Evolutionary conservation across 1,140 invertebrate species (phyloP).

Genomic region (Cydia strobilella): DNA sequence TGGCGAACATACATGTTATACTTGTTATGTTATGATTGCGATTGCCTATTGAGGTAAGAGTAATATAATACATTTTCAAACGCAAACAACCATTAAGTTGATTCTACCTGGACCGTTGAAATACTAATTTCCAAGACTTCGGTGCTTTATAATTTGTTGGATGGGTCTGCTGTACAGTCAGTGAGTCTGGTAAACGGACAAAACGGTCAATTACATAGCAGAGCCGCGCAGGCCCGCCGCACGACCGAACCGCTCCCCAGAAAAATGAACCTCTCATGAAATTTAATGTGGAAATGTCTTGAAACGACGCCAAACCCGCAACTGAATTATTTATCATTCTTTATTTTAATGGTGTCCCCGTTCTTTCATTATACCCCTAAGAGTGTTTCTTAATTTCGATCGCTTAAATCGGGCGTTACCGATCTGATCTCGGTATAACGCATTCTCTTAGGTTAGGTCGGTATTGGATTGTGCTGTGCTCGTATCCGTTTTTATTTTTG

Average conservation of each 20-base stretch:
- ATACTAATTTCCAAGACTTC: conserved; percentile 26
- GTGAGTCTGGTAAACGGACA: conserved; percentile 45
- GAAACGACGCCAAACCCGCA: conserved; percentile 75
- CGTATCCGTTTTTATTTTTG: conserved; percentile 27
- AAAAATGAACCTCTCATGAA: conserved; percentile 79
- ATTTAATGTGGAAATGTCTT: conserved; percentile 79
- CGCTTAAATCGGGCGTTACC: conserved; percentile 7
- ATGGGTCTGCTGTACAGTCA: conserved; percentile 38
- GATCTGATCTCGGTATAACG: conserved; percentile 50
- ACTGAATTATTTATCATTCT: conserved; percentile 77
- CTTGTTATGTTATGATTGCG: no score
- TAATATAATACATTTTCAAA: conserved; percentile 1
- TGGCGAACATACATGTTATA: background rate
- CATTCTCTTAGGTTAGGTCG: conserved; percentile 16
- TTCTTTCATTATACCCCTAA: conserved; percentile 69
- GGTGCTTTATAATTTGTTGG: conserved; percentile 28
- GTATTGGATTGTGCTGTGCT: conserved; percentile 27
- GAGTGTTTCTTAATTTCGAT: conserved; percentile 75
- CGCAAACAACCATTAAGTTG: conserved; percentile 21
- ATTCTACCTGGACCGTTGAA: conserved; percentile 5
- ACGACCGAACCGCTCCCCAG: conserved; percentile 53
- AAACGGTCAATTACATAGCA: conserved; percentile 55
- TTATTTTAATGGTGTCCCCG: conserved; percentile 75
- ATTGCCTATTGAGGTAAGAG: no score
- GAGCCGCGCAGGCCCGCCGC: conserved; percentile 41